Evolutionary conservation across 2,888 invertebrate species (phyloP).

Genomic region (Meteorus cinctellus): DNA sequence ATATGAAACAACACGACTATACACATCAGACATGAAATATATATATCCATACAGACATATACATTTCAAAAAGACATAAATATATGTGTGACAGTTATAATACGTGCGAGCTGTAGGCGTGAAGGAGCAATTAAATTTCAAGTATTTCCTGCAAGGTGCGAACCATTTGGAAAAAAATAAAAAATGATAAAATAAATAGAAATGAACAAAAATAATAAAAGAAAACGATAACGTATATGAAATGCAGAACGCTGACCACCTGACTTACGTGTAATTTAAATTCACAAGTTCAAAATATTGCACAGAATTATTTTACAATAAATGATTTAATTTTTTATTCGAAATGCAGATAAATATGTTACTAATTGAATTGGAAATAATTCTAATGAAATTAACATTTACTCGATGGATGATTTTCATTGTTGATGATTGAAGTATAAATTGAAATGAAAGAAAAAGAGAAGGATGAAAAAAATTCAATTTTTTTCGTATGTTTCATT

Average conservation of each 20-base stretch:
- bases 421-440: not conserved
- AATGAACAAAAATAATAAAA: slow-evolving; percentile 24
- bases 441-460: not conserved
- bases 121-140: slow-evolving; percentile 70
- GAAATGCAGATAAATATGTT: not conserved
- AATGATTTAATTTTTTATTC: not conserved
- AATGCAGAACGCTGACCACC: slow-evolving; percentile 69
- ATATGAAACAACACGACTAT: not conserved
- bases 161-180: slow-evolving; percentile 58
- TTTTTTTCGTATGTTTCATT: not conserved
- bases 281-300: not conserved
- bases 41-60: not conserved
- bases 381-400: not conserved
- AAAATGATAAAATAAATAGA: slow-evolving; percentile 37
- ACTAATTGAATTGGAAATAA: not conserved
- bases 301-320: not conserved
- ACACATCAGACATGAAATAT: not conserved
- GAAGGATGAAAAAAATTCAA: not conserved
- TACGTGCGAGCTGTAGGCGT: slow-evolving; percentile 38
- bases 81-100: not conserved
- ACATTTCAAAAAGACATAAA: slow-evolving; percentile 7
- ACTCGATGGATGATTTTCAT: not conserved
- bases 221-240: slow-evolving; percentile 22
- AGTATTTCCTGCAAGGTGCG: slow-evolving; percentile 73
- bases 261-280: slow-evolving; percentile 64